Evolutionary conservation across 2,797 vertebrate genomes (phyloP).

Genomic region (Sparidentex hasta): DNA sequence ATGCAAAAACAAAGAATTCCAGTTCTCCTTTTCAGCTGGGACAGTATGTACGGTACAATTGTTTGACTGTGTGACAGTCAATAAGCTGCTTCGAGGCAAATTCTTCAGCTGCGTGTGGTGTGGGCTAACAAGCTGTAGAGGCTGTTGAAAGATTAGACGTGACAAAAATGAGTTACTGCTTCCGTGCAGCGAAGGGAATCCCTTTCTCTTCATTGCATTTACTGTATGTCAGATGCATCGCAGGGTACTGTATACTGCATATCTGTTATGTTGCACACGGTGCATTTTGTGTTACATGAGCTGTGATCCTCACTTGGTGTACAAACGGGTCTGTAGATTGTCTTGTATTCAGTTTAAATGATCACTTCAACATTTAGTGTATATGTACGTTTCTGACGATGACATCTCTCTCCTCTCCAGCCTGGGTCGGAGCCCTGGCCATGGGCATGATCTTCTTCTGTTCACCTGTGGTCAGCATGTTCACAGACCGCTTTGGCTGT

Average conservation of each 20-base stretch:
- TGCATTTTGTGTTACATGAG: not conserved
- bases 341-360: slow-evolving; percentile 20
- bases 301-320: slow-evolving; percentile 25
- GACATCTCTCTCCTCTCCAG: slow-evolving; percentile 72
- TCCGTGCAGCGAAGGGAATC: not conserved
- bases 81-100: not conserved
- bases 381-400: slow-evolving; percentile 25
- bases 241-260: not conserved
- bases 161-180: slow-evolving; percentile 23
- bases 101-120: not conserved
- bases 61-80: not conserved
- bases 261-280: not conserved
- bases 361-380: not conserved
- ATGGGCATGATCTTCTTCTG: slow-evolving; percentile 99
- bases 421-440: slow-evolving; percentile 95
- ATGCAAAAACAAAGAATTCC: not conserved
- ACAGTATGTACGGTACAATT: not conserved
- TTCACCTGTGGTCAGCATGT: slow-evolving; percentile 98
- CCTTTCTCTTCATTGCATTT: not conserved
- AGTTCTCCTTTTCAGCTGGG: not conserved
- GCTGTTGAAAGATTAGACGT: not conserved
- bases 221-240: not conserved
- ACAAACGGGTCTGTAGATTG: not conserved
- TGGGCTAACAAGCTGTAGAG: not conserved
- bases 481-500: slow-evolving; percentile 97